Percentiles rank a stretch among this genome's conserved stretches.
These are phyloP conservation scores for Scelioninae gen. 1 DNA, from an alignment of 2,888 invertebrate genomes.

Conservation along the genomic window DNA sequence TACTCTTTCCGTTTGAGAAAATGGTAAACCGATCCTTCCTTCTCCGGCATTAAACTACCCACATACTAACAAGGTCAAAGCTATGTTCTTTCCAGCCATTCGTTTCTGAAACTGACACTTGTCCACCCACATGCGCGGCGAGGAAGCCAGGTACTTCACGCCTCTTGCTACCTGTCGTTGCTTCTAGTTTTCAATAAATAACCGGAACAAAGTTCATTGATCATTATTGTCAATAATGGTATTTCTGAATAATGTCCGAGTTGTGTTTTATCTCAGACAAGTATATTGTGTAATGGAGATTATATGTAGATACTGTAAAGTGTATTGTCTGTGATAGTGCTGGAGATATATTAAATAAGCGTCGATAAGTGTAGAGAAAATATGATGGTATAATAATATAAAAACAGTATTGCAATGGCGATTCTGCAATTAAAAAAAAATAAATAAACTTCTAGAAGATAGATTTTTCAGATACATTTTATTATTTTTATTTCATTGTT, in stretches of 20 bases:
- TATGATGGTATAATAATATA: not conserved
- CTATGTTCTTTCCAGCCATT: slow-evolving; percentile 45
- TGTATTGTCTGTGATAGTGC: not conserved
- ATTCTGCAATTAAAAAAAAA: too few species aligned
- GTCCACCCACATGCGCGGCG: slow-evolving; percentile 63
- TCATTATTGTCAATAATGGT: slow-evolving; percentile 39
- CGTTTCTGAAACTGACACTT: slow-evolving; percentile 64
- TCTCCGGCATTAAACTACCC: slow-evolving; percentile 32
- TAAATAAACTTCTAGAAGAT: too few species aligned
- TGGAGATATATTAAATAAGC: not conserved
- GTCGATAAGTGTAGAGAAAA: not conserved
- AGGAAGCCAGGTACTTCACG: slow-evolving; percentile 51
- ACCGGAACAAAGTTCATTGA: slow-evolving; percentile 43
- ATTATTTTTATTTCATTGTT: too few species aligned
- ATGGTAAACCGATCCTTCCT: not conserved
- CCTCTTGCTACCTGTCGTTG: slow-evolving; percentile 65
- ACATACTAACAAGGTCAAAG: slow-evolving; percentile 37
- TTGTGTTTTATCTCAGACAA: slow-evolving; percentile 3
- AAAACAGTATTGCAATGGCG: not conserved
- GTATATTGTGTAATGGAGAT: not conserved
- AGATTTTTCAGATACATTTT: too few species aligned
- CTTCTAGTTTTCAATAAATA: slow-evolving; percentile 60
- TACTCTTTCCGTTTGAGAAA: slow-evolving; percentile 1
- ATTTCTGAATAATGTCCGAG: slow-evolving; percentile 17
- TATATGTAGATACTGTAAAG: not conserved